Conservation (phyloP, 1,140 invertebrate genomes). For the Halotydeus destructor region DNA sequence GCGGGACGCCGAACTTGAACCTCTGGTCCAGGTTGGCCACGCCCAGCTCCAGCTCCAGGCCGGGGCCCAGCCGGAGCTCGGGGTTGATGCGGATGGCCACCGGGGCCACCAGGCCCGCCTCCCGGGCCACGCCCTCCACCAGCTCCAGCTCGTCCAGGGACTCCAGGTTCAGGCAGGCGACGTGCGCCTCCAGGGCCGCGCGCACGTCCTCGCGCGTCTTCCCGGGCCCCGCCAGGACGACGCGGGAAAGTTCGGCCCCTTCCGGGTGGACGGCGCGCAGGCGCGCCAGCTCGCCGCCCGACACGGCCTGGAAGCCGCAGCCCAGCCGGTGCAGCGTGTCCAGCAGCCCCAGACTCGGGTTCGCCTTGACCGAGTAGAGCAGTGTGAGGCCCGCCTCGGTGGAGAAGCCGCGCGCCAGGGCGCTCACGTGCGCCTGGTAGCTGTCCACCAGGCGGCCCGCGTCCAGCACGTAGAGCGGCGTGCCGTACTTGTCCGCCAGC, state of each 20-base stretch:
- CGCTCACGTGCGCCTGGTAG: constrained; percentile 5
- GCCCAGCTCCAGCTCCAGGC: background rate
- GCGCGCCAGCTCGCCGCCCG: constrained; percentile 16
- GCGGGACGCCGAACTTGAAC: constrained; percentile 21
- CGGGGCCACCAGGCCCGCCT: constrained; percentile 5
- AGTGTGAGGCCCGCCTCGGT: constrained; percentile 5
- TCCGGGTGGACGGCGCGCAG: constrained; percentile 13
- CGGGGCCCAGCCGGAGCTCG: background rate
- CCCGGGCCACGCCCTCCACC: constrained; percentile 9
- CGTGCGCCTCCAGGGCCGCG: background rate
- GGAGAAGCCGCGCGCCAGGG: constrained; percentile 8
- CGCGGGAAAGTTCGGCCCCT: background rate
- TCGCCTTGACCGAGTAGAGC: constrained; percentile 18
- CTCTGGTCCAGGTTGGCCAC: constrained; percentile 16
- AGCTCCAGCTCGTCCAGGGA: constrained; percentile 12
- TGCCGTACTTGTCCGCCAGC: constrained; percentile 8
- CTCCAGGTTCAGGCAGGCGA: constrained; percentile 11
- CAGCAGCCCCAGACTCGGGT: constrained; percentile 16
- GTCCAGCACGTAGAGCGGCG: constrained; percentile 9
- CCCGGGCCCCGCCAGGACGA: background rate
- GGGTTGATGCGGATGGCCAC: constrained; percentile 11
- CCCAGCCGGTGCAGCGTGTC: constrained; percentile 13
- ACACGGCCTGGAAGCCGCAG: constrained; percentile 18
- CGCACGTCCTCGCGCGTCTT: constrained; percentile 9
- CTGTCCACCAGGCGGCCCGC: constrained; percentile 7